Evolutionary conservation across 2,888 invertebrate species (phyloP), one percentile per base, ranked within the genome.

Genomic region (Lasius platythorax): DNA sequence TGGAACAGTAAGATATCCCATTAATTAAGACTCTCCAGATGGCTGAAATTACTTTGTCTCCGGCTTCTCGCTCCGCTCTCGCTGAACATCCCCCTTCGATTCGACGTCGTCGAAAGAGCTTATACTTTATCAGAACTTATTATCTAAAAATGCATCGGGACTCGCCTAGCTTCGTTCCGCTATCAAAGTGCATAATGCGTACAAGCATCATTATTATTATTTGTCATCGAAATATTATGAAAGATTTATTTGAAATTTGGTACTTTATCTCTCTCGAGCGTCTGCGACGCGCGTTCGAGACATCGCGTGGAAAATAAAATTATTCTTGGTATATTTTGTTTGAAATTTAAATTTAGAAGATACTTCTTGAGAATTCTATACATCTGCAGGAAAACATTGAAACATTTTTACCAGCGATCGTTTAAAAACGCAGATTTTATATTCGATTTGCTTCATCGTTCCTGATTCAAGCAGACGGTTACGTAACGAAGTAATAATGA

Each of bases 1-100:
- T 89, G 90, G 89, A 90, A 91, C 85, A 88, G 92, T 90, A 92
- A 93, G 92, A 93, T 93, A 92, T 92, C 91, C 91, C 92, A 93
- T 94, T 94, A 94, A 94, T 94, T 93, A 93, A 93, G 92, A 89
- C 92, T 92, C 92, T 92, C 94, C 93, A 94, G 94, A 93, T 94
- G 94, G 93, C 94, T 91, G 91, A 92, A 94, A 94, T 94, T 94
- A 93, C 94, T 94, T 92, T 92, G 92, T 93, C 92, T 91, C 89
- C 86, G 85, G 66, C 84, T 78, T 56, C 87, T 56, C 87, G 79
- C 86, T 88, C 84, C 87, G 88, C 88, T 88, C 78, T 83, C 85
- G 87, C 85, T 88, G 85, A 85, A 87, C 88, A 90, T 91, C 85
- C 75, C 79, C 79, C 68, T 73, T 89, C 86, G 87, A 89, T 91